A percentile compares a stretch with the other conserved stretches of the same genome.
Conservation (phyloP, 2,113 vertebrate genomes). For the Tragulus kanchil region DNA sequence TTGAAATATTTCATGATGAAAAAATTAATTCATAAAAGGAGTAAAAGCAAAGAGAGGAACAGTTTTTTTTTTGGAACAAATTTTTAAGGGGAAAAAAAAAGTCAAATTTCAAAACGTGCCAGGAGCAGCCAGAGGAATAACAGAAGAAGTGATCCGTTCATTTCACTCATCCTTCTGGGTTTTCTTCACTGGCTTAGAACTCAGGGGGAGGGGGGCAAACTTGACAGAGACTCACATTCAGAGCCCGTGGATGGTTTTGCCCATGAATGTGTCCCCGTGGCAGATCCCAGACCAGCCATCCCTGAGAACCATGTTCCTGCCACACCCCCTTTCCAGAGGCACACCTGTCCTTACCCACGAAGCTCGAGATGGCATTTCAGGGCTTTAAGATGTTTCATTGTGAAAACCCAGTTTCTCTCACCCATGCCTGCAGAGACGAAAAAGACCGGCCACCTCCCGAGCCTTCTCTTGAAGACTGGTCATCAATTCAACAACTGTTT, state of each 20-base stretch:
- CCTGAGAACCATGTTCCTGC: neutral
- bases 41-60: slow-evolving; percentile 24
- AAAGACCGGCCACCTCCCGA: neutral
- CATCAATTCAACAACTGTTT: neutral
- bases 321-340: neutral
- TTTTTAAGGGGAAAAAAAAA: slow-evolving; percentile 40
- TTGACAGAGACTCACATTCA: neutral
- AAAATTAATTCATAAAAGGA: slow-evolving; percentile 54
- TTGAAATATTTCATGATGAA: slow-evolving; percentile 63
- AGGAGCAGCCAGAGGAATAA: neutral
- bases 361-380: neutral
- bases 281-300: neutral
- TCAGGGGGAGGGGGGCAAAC: too few species aligned
- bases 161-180: neutral
- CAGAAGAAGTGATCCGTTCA: neutral
- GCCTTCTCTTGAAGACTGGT: neutral
- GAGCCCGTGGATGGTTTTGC: neutral
- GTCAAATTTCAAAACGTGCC: slow-evolving; percentile 38
- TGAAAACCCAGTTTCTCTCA: slow-evolving; percentile 59
- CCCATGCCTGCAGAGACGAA: slow-evolving; percentile 19
- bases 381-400: neutral
- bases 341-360: neutral
- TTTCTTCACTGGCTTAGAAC: neutral
- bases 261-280: neutral
- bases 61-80: slow-evolving; percentile 57